Evolutionary conservation across 1,140 invertebrate genomes (phyloP).

Genomic region (Drosophila suzukii): DNA sequence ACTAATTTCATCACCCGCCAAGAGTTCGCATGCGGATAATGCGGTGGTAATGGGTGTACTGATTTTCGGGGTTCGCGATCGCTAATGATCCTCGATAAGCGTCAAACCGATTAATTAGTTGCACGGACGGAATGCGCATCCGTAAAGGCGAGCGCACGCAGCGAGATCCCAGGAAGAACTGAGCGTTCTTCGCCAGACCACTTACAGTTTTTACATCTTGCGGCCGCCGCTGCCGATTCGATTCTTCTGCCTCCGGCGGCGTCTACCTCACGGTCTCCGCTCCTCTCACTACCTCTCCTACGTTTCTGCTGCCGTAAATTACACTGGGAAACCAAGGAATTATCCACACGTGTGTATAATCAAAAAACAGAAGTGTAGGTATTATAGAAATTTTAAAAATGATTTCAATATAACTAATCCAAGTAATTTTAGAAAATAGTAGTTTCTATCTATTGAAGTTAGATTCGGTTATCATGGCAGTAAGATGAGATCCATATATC

Average conservation of each 20-base stretch:
- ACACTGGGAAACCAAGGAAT: constrained; percentile 3
- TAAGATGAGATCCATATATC: too few species aligned
- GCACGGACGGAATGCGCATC: constrained; percentile 31
- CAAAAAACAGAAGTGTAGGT: too few species aligned
- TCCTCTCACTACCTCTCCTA: neutral
- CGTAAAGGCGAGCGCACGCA: constrained; percentile 60
- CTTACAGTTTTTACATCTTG: constrained; percentile 83
- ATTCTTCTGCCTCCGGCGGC: constrained; percentile 29
- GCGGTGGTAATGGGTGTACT: neutral
- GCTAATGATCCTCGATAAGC: constrained; percentile 55
- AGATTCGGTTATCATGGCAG: too few species aligned
- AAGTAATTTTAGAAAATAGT: too few species aligned
- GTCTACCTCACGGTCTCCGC: constrained; percentile 1
- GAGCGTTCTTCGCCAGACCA: constrained; percentile 69
- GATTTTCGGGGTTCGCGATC: constrained; percentile 10
- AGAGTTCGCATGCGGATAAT: neutral
- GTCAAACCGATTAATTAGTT: constrained; percentile 29
- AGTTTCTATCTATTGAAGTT: too few species aligned
- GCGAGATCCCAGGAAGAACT: constrained; percentile 84
- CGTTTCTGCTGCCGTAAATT: constrained; percentile 5
- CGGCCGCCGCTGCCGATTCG: constrained; percentile 24
- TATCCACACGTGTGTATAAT: too few species aligned
- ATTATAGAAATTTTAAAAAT: too few species aligned
- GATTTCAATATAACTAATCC: too few species aligned
- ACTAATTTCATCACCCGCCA: constrained; percentile 59